These are phyloP conservation scores for Acanthornis magna DNA, from an alignment of 2,797 vertebrate species.

Conservation along the genomic window DNA sequence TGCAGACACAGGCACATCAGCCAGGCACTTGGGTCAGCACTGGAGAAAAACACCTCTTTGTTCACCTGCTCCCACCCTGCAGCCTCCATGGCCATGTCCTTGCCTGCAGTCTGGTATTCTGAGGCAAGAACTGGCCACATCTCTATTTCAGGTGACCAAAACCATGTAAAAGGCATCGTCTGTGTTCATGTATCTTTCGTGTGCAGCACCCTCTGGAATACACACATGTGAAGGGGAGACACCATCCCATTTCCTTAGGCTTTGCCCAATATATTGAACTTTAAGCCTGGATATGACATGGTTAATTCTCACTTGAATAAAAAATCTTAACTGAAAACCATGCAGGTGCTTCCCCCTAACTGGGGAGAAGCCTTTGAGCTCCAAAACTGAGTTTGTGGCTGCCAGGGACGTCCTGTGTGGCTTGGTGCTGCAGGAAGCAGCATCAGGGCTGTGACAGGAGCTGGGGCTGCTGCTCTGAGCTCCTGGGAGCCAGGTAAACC, in stretches of 20 bases:
- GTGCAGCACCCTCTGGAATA: background rate
- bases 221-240: fast-evolving
- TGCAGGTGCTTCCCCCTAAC: background rate
- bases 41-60: background rate
- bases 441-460: background rate
- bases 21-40: background rate
- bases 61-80: background rate
- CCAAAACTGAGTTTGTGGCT: background rate
- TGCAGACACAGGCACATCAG: background rate
- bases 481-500: background rate
- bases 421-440: background rate
- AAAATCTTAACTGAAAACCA: background rate
- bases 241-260: background rate
- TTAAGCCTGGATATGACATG: background rate
- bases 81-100: background rate
- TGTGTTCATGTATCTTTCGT: background rate
- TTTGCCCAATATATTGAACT: background rate
- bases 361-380: background rate
- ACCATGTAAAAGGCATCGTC: fast-evolving
- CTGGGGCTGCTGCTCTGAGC: background rate
- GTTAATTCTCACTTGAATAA: background rate
- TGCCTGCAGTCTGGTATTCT: fast-evolving
- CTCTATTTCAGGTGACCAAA: background rate
- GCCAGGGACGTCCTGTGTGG: fast-evolving
- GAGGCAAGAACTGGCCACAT: background rate